Evolutionary conservation across 2,113 vertebrate genomes (phyloP).

Genomic region (Toxostoma redivivum): DNA sequence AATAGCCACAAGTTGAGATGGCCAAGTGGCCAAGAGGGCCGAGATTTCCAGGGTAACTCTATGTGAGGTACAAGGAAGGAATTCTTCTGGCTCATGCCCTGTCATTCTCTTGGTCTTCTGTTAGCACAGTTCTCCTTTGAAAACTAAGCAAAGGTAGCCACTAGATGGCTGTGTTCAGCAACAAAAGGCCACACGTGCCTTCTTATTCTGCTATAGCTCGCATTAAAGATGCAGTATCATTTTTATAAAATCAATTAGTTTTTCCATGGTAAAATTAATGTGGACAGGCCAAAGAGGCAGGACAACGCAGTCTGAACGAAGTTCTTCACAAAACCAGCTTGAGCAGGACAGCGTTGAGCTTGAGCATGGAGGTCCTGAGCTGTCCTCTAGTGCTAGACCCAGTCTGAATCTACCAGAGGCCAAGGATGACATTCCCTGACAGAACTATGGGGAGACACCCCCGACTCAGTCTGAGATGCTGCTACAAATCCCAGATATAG

Average conservation of each 20-base stretch:
- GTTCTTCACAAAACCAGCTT: neutral
- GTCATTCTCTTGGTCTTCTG: neutral
- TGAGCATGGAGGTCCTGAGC: neutral
- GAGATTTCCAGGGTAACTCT: neutral
- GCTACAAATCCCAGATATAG: neutral
- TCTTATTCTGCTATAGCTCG: rapidly evolving
- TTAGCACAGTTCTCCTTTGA: neutral
- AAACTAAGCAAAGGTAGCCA: neutral
- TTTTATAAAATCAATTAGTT: neutral
- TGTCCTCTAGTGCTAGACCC: neutral
- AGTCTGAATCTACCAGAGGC: neutral
- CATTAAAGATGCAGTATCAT: neutral
- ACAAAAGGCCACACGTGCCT: neutral
- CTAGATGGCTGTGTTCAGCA: conserved; percentile 61
- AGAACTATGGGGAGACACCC: rapidly evolving
- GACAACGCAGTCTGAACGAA: neutral
- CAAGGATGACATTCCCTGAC: neutral
- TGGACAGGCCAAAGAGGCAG: neutral
- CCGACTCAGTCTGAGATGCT: neutral
- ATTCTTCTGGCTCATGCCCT: neutral
- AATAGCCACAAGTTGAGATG: neutral
- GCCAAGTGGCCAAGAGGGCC: neutral
- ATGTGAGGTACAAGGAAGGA: neutral
- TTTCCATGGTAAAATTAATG: neutral
- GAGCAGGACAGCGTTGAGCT: neutral